A percentile compares a stretch with the other conserved stretches of the same genome.
Evolutionary conservation across 2,113 vertebrate genomes (phyloP).

Genomic region (Anas platyrhynchos): DNA sequence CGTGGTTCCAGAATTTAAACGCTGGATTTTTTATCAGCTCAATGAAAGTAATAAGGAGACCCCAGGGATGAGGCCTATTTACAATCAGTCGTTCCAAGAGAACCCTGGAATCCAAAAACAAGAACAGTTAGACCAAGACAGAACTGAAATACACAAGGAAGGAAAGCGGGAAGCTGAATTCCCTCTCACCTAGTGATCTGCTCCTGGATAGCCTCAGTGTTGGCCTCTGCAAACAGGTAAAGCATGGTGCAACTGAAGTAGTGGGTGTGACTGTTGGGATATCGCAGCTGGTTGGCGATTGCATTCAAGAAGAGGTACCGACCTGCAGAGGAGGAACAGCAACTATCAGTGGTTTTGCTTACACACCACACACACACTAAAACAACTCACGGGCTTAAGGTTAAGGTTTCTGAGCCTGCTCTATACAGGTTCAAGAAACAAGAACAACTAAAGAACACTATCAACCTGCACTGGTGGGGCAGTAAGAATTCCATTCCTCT

Average conservation of each 20-base stretch:
- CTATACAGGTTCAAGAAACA: not conserved
- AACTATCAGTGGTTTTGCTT: accelerated
- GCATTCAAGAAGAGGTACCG: conserved; percentile 98
- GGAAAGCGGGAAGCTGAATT: not conserved
- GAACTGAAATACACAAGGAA: accelerated
- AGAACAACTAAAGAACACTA: not conserved
- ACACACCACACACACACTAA: too few relatives aligned
- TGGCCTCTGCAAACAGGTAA: conserved; percentile 97
- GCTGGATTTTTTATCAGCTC: conserved; percentile 99
- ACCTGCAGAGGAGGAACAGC: conserved; percentile 72
- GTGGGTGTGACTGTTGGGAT: conserved; percentile 99
- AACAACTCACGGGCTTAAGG: not conserved
- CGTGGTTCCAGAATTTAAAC: conserved; percentile 99
- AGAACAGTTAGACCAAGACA: not conserved
- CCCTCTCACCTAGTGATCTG: conserved; percentile 92
- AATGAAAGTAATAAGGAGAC: conserved; percentile 98
- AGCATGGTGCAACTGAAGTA: conserved; percentile 99
- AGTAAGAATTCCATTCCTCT: not conserved
- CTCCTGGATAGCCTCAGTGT: conserved; percentile 98
- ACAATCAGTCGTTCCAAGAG: conserved; percentile 97
- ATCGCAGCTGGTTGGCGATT: conserved; percentile 98
- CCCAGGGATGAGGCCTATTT: conserved; percentile 99
- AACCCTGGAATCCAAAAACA: conserved; percentile 79
- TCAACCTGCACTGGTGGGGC: not conserved
- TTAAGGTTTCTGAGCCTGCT: not conserved